A percentile compares a stretch with the other conserved stretches of the same genome.
Evolutionary conservation across 2,888 invertebrate species (phyloP).

Genomic region (Oxytorus armatus): DNA sequence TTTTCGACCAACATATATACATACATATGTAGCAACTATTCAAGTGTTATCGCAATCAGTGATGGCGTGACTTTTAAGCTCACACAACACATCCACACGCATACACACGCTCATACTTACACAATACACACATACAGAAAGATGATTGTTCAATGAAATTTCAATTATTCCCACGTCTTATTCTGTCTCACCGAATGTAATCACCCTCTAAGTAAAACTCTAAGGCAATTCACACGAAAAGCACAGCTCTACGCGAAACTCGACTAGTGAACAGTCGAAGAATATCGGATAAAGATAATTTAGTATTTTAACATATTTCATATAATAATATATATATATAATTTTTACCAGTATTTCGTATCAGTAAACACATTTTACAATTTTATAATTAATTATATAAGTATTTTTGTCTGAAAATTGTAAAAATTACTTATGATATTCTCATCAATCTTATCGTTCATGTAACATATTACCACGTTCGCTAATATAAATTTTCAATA

Average conservation of each 20-base stretch:
- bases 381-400: conserved; percentile 27
- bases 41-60: no score
- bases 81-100: neutral
- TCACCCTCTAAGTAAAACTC: conserved; percentile 30
- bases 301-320: conserved; percentile 28
- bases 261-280: conserved; percentile 44
- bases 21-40: conserved; percentile 1
- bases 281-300: conserved; percentile 35
- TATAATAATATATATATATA: neutral
- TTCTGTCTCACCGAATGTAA: neutral
- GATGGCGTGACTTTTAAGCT: no score
- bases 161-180: conserved; percentile 8
- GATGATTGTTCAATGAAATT: conserved; percentile 33
- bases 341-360: conserved; percentile 35
- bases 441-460: conserved; percentile 62
- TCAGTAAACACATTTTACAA: conserved; percentile 39
- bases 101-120: neutral
- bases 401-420: conserved; percentile 74
- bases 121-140: no score
- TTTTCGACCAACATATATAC: neutral
- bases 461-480: conserved; percentile 24
- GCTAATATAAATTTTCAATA: conserved; percentile 29
- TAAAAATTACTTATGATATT: conserved; percentile 77
- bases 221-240: conserved; percentile 64
- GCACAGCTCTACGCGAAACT: conserved; percentile 42